Conservation (phyloP, 2,888 invertebrate species). For the Deroplatys truncata region DNA sequence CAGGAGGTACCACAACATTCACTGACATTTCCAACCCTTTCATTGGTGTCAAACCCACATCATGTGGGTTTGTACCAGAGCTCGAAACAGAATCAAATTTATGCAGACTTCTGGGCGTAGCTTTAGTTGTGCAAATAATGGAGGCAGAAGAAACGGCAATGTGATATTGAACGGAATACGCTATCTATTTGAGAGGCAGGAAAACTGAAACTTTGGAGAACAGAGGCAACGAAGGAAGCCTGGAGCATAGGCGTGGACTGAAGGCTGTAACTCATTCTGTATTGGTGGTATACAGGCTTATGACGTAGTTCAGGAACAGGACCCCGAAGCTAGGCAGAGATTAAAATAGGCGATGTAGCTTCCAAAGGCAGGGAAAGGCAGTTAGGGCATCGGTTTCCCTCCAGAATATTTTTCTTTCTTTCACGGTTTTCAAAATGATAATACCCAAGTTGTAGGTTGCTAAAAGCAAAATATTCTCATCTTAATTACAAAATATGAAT, state of each 20-base stretch:
- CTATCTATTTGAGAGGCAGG: neutral
- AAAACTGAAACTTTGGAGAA: neutral
- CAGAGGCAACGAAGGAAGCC: neutral
- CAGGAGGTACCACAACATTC: neutral
- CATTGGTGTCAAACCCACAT: too few species aligned
- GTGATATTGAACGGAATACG: neutral
- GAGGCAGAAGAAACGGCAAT: neutral
- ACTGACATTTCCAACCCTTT: too few species aligned
- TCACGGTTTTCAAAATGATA: too few species aligned
- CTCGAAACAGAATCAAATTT: neutral
- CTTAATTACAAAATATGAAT: too few species aligned
- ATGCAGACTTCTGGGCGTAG: neutral
- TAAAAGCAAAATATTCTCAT: too few species aligned
- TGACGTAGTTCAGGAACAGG: neutral
- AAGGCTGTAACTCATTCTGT: neutral
- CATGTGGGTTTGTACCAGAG: neutral
- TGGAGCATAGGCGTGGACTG: neutral
- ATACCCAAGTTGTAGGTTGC: too few species aligned
- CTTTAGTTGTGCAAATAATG: neutral
- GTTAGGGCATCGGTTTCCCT: too few species aligned
- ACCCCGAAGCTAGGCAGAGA: neutral
- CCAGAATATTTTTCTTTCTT: too few species aligned
- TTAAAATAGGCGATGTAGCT: neutral
- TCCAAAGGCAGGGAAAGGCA: too few species aligned
- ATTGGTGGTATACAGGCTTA: neutral